These are phyloP conservation scores for Achroia grisella DNA, from an alignment of 1,140 invertebrate genomes.

Conservation along the genomic window DNA sequence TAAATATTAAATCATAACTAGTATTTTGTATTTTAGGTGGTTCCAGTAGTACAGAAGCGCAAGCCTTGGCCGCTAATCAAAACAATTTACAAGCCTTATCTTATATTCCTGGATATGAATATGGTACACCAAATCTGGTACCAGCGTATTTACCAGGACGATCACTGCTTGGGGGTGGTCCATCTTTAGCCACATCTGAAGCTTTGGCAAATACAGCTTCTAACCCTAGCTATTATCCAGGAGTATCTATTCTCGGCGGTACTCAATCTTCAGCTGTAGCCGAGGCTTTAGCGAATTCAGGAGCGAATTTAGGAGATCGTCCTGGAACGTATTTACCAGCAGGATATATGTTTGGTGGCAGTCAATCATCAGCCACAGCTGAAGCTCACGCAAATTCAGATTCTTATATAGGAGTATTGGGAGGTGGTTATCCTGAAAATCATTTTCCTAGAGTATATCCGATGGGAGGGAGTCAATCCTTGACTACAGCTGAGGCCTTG, in stretches of 20 bases:
- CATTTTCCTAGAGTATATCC: background rate
- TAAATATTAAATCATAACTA: too few species aligned
- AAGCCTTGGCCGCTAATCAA: too few species aligned
- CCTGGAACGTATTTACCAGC: background rate
- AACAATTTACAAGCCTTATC: too few species aligned
- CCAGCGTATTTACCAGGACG: too few species aligned
- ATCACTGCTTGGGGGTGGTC: background rate
- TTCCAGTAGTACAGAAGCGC: too few species aligned
- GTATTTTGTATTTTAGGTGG: too few species aligned
- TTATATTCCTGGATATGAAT: too few species aligned
- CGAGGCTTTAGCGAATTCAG: conserved; percentile 2
- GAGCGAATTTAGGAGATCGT: background rate
- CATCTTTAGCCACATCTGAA: conserved; percentile 3
- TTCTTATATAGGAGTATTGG: background rate
- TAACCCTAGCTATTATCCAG: background rate
- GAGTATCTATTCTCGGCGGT: background rate
- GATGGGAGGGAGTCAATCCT: background rate
- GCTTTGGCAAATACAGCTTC: conserved; percentile 6
- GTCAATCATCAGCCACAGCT: background rate
- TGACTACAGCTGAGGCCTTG: background rate
- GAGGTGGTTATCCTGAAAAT: background rate
- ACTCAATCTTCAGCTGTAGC: conserved; percentile 5
- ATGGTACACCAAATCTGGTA: too few species aligned
- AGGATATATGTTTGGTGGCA: background rate
- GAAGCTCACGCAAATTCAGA: background rate